Evolutionary conservation across 2,113 vertebrate genomes (phyloP), one percentile per base, ranked within the genome.

Genomic region (Proterorhinus semilunaris): DNA sequence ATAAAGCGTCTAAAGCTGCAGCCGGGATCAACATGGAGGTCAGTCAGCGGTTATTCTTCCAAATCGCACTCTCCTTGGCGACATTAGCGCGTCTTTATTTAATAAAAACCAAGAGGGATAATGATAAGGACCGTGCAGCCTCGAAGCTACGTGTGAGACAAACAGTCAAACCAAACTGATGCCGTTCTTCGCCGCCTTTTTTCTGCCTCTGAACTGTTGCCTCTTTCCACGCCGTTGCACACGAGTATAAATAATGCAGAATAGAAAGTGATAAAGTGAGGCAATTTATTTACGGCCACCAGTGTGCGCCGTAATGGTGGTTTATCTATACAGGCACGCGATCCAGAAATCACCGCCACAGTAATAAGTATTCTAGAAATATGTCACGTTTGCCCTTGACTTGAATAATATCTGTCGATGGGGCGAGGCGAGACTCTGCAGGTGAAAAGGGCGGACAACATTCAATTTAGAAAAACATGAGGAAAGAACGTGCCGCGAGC

Each of bases 251-350:
- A 89, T 85, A 75, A 80, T 80, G 74, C 72, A 82, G 58, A 15
- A 76, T 83, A 79, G 72, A 57, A 72, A 77, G 79, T 72, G 42
- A 76, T 59, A 72, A 79, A 72, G 76, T 86, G 74, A 88, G 76
- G 68, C 81, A 80, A 82, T 87, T 82, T 83, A 85, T 87, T 78
- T 80, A 79, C 85, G 69, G 76, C 85, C 81, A 81, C 69, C 66
- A 82, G 81, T 76, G 15, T 67, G 69, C 27, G 68, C 64, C 66
- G 68, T 68, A 72, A 82, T 72, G 48, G 53, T 72, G 57, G 51
- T 75, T 76, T 76, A 81, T 80, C 76, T 68, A 79, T 54, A 66
- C 59, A 71, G 76, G 80, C n/a, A 27, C 43, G 55, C 42, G 59
- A 57, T 81, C 58, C 67, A 36, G 45, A 79, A 83, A 80, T 79